Base-by-base conservation (phyloP, 2,797 vertebrate genomes). In the Sebastolobus altivelis region DNA sequence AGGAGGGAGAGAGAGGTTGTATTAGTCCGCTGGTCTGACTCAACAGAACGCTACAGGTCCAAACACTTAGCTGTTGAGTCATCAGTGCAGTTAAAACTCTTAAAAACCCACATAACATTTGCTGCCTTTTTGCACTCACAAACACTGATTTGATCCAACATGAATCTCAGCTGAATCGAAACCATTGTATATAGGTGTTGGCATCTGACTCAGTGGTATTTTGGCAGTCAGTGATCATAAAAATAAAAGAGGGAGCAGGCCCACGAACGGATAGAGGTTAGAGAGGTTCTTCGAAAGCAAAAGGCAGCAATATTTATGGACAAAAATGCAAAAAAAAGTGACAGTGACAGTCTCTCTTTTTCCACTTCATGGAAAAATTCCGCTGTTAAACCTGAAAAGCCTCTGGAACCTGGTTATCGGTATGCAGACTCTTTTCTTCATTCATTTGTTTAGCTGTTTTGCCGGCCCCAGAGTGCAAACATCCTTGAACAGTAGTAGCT, bases 61-160 rank as follows among this genome's bases (percentile, higher is more conserved):
- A 79, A 85, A 81, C 74, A 66, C 35, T 5, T 27, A 88, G 61
- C 79, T 31, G 83, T 75, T 79, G 61, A 88, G 61, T 84, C 76
- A 84, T 25, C 63, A 33, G 22, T 79, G 63, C 55, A 40, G 67
- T 58, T 82, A 31, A 84, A 87, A 83, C 69, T 80, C 68, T 72
- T 54, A 62, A 80, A 78, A 72, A 37, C 33, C 43, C 58, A 58
- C 31, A 13, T 9, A 74, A 73, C 13, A 52, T 69, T 66, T 62
- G 35, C 25, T 65, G 71, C 62, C 31, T 75, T 77, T 46, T 71
- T 75, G 63, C 49, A 40, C 38, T 18, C 69, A 78, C 66, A 63
- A 80, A 82, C 38, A 67, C 22, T 2, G 65, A 58, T 77, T 31
- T 52, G 38, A 77, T 66, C 63, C n/a, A 68, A 43, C 37, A 63